Base-by-base conservation (phyloP, 2,797 vertebrate species). In the Xenentodon cancila region DNA sequence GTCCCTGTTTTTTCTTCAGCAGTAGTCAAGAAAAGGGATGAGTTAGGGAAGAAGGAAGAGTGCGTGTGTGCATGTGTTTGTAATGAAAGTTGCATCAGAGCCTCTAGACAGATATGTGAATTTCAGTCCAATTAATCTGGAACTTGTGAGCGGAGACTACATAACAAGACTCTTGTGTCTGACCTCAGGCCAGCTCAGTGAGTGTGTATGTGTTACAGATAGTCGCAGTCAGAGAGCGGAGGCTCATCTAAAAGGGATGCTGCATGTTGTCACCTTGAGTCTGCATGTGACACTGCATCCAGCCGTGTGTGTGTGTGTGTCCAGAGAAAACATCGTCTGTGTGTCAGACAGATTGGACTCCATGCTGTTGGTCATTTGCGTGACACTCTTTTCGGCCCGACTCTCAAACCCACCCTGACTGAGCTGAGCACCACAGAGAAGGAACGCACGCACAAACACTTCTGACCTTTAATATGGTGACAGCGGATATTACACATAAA, bases 101-200 rank as follows among this genome's bases (percentile, higher is more conserved):
- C 84, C 79, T 64, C 81, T 61, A 77, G 87, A 90, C 82, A 88
- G 81, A 71, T 51, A 71, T 82, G 72, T 82, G 79, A 79, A 80
- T 84, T 87, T 85, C 84, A 89, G 82, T 76, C 90, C 85, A 88
- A 89, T 90, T 90, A 92, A 88, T 89, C 46, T 81, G 68, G 67
- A 80, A 81, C 67, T 88, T 85, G 68, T 84, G 83, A 86, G 79
- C 82, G 65, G 70, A 71, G 76, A 64, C 77, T 77, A 62, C 79
- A 84, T 81, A 86, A 86, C 84, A 81, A 84, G 75, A 75, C 77
- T 80, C 12, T 64, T 76, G 77, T 76, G 84, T 80, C 75, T 80
- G 83, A 88, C 86, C 87, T 75, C 51, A 70, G 85, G 82, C 85
- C 73, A 82, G 67, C 77, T 67, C 30, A 42, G 18, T 44, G 56